phyloP scores from a whole-genome alignment of 2,888 invertebrate genomes.

The Taenaris catops region DNA sequence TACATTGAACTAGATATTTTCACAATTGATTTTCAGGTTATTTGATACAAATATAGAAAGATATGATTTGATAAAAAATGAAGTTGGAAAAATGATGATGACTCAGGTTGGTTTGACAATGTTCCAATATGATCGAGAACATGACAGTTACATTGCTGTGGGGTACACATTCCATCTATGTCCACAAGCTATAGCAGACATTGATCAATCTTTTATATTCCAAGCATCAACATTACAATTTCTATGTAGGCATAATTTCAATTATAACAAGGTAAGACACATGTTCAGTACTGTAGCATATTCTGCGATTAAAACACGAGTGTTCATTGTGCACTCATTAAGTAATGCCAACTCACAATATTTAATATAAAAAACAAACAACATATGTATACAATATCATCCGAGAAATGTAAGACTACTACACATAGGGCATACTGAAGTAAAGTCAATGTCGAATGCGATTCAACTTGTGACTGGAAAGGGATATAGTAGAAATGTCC shows the following conservation, averaged over 20 bases:
- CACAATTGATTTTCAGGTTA: conserved; percentile 48
- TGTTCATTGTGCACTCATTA: no score
- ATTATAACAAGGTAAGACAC: conserved; percentile 86
- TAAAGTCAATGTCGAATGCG: no score
- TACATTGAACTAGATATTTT: no score
- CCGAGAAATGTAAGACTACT: no score
- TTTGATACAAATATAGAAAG: conserved; percentile 62
- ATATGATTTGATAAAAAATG: conserved; percentile 51
- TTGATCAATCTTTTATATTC: conserved; percentile 81
- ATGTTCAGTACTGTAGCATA: background rate
- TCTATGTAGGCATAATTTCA: conserved; percentile 81
- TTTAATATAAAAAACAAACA: no score
- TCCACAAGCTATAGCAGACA: conserved; percentile 81
- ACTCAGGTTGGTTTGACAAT: conserved; percentile 85
- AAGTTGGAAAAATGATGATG: conserved; percentile 74
- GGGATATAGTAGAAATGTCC: no score
- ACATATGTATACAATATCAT: no score
- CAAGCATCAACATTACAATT: conserved; percentile 83
- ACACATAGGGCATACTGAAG: no score
- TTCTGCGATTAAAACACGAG: no score
- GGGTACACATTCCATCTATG: conserved; percentile 85
- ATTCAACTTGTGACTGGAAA: no score
- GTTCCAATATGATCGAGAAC: conserved; percentile 78
- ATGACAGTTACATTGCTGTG: conserved; percentile 79
- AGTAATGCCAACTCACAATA: no score